Conservation (phyloP, 2,888 invertebrate genomes). For the Drosophila incognita region DNA sequence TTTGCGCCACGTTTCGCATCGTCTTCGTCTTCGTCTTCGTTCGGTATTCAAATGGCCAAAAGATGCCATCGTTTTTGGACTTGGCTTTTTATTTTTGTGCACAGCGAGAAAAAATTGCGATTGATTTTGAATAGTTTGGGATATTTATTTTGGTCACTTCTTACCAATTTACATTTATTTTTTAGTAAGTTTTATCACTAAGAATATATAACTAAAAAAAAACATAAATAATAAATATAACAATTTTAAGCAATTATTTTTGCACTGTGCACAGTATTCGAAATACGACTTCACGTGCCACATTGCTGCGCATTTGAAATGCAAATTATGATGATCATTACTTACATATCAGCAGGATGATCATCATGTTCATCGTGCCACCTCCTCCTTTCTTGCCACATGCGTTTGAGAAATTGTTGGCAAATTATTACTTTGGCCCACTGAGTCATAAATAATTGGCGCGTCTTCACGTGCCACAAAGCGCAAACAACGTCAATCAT, state of each 20-base stretch:
- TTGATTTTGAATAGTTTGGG: not conserved
- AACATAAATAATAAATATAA: too few relatives aligned
- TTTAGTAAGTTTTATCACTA: too few relatives aligned
- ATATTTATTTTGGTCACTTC: not conserved
- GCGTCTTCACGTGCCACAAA: constrained; percentile 74
- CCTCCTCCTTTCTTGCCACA: not conserved
- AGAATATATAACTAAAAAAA: too few relatives aligned
- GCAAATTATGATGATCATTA: constrained; percentile 80
- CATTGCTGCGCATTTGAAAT: constrained; percentile 79
- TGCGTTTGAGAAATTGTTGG: constrained; percentile 66
- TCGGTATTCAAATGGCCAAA: constrained; percentile 70
- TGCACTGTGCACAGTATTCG: not conserved
- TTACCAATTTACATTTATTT: not conserved
- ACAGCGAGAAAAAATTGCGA: not conserved
- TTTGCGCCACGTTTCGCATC: constrained; percentile 31
- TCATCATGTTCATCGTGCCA: constrained; percentile 24
- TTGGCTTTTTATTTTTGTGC: not conserved
- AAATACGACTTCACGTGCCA: constrained; percentile 46
- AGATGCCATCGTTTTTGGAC: constrained; percentile 53
- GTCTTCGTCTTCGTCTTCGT: constrained; percentile 10
- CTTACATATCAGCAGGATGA: constrained; percentile 62
- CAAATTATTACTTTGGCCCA: constrained; percentile 77
- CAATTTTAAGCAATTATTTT: not conserved
- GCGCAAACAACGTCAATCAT: not conserved
- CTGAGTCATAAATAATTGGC: constrained; percentile 73